Evolutionary conservation across 23 tunicate species (phyloP), one percentile per base, ranked within the genome.

Genomic region (Corella eumyota): DNA sequence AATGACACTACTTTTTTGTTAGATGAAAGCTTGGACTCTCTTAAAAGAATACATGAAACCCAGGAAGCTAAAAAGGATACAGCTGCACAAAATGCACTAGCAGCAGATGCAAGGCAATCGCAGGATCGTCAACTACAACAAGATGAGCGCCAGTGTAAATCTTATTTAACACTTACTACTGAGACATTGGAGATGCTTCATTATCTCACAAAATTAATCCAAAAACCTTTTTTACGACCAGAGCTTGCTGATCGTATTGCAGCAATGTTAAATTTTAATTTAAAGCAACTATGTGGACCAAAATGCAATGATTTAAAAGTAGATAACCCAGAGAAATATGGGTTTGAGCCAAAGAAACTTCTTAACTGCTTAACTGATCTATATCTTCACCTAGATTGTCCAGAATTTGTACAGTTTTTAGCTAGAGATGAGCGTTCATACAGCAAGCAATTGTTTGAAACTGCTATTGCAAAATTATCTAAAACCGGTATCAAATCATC

Each of bases 241-340:
- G 97, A 90, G 75, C 56, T 90, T 44, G 97, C 92, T 24, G 97
- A 90, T 44, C 68, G 97, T 4, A 51, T 90, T 34, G 85, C 91
- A 13, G 97, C 97, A 13, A 90, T 90, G 97, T 64, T 90, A 24
- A 90, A 90, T 34, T 74, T 74, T 35, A 90, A 90, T 63, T 51
- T 90, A 69, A 74, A 72, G 60, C 97, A 90, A 48, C 66, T 90
- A 2, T 90, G 91, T 38, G 97, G 97, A 0, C 91, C 85, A 69
- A 80, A 77, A 64, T 83, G 91, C 34, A 80, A 82, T 29, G 73
- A 90, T 44, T 70, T 90, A 21, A 80, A 74, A 48, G 97, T 90
- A 2, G 66, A 81, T 58, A 71, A 90, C 13, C 83, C 77, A 0
- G 91, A 90, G 59, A 80, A 90, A 59, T 90, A 90, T 55, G 84